Percentiles rank a stretch among this genome's conserved stretches.
These are phyloP conservation scores for Taenioides sp. DNA, from an alignment of 2,797 vertebrate species.

Conservation along the genomic window DNA sequence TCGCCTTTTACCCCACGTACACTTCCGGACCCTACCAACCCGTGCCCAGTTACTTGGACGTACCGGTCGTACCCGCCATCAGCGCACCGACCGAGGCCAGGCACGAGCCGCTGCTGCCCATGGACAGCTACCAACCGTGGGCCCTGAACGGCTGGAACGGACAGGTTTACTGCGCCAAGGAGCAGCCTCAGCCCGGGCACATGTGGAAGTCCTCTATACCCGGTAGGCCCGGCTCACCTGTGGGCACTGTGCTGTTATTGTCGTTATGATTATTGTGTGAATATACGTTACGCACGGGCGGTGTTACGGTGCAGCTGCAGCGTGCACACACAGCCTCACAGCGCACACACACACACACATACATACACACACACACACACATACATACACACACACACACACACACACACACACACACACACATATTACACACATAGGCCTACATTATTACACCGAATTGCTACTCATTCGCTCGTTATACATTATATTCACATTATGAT, in stretches of 20 bases:
- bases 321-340: neutral
- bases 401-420: neutral
- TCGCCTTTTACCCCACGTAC: constrained; percentile 94
- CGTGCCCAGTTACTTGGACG: constrained; percentile 92
- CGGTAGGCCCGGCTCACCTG: constrained; percentile 82
- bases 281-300: neutral
- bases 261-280: neutral
- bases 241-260: too few relatives aligned
- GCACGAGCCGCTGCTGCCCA: constrained; percentile 91
- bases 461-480: neutral
- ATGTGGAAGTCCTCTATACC: constrained; percentile 94
- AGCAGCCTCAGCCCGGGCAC: constrained; percentile 89
- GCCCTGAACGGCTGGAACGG: constrained; percentile 96
- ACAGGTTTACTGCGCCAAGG: constrained; percentile 96
- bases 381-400: neutral
- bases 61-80: constrained; percentile 90
- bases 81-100: constrained; percentile 88
- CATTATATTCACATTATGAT: neutral
- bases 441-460: neutral
- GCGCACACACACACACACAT: neutral
- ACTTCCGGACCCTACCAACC: constrained; percentile 90
- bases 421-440: neutral
- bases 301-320: neutral
- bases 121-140: constrained; percentile 98
- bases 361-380: neutral